Base-by-base conservation (phyloP, 2,888 invertebrate species). In the Callyntrura guangdongensis region DNA sequence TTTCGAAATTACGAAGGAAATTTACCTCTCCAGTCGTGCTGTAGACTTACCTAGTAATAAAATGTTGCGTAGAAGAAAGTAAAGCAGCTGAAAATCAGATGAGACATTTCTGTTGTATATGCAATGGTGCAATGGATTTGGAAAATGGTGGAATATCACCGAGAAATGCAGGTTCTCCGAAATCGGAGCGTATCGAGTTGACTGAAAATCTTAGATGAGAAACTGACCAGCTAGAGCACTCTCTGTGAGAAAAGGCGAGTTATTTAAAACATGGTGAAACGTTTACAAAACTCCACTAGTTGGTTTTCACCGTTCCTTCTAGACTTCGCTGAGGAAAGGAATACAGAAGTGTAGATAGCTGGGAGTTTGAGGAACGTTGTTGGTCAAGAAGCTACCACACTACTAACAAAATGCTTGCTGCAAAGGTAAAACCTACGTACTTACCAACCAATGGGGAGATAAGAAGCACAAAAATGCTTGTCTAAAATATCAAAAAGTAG, bases 81-180 rank as follows among this genome's bases (percentile, higher is more conserved):
- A 22, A 67, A 89, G 89, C 89, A 89, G 89, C 89, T 89, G 89
- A 89, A 85, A 49, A 89, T 72, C 89, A 89, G 89, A 89, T 89
- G 89, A 85, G 89, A 61, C 22, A 69, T 74, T 8, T 45, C 17
- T 27, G 25, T 56, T 69, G 56, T 56, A 87, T 45, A 20, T 47
- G 77, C 11, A 56, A 36, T 36, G 56, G 12, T 22, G 27, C 8
- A 4, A 59, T 61, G 56, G 59, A 12, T 36, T 36, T 17, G 22
- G 22, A 79, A 77, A 77, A 79, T 69, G 69, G 69, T 69, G 69
- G 79, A 79, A 79, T n/a, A 27, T 36, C 9, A 36, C 74, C 74
- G 59, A 56, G 11, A 74, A 74, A 64, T 53, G 20, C 22, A 20
- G 56, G 27, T 36, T 79, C n/a, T 17, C 56, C 56, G 79, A 59